Evolutionary conservation across 2,888 invertebrate genomes (phyloP).

Genomic region (Dasypolia templi): DNA sequence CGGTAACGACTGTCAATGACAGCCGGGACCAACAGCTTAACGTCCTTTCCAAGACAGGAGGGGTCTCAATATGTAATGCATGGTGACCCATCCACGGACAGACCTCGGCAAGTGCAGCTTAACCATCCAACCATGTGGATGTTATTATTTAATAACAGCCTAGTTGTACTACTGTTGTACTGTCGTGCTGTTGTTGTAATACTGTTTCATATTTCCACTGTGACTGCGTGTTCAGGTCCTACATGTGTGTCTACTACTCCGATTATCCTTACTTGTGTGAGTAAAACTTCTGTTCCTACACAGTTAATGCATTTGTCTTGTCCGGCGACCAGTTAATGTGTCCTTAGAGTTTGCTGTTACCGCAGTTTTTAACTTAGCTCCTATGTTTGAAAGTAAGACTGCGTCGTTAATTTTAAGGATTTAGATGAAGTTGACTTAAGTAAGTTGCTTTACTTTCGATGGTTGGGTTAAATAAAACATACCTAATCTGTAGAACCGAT

Average conservation of each 20-base stretch:
- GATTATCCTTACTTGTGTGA: conserved; percentile 3
- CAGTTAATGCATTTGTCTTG: conserved; percentile 58
- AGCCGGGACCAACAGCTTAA: too few species aligned
- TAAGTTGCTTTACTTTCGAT: background rate
- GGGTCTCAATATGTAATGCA: too few species aligned
- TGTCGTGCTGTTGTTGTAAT: too few species aligned
- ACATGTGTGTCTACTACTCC: conserved; percentile 7
- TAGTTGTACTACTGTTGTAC: too few species aligned
- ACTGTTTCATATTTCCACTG: conserved; percentile 5
- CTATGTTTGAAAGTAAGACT: conserved; percentile 6
- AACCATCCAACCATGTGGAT: too few species aligned
- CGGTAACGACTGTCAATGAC: too few species aligned
- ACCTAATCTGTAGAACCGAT: background rate
- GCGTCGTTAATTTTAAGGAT: conserved; percentile 1
- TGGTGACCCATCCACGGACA: too few species aligned
- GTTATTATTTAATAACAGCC: too few species aligned
- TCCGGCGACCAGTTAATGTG: conserved; percentile 32
- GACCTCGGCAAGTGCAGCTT: too few species aligned
- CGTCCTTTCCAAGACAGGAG: too few species aligned
- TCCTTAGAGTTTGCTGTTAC: conserved; percentile 32
- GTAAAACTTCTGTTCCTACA: conserved; percentile 8
- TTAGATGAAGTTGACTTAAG: background rate
- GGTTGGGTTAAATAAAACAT: background rate
- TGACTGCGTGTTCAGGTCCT: background rate
- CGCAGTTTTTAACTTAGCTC: conserved; percentile 27